Evolutionary conservation across 2,113 vertebrate genomes (phyloP), one percentile per base, ranked within the genome.

Genomic region (Hyperopisus bebe): DNA sequence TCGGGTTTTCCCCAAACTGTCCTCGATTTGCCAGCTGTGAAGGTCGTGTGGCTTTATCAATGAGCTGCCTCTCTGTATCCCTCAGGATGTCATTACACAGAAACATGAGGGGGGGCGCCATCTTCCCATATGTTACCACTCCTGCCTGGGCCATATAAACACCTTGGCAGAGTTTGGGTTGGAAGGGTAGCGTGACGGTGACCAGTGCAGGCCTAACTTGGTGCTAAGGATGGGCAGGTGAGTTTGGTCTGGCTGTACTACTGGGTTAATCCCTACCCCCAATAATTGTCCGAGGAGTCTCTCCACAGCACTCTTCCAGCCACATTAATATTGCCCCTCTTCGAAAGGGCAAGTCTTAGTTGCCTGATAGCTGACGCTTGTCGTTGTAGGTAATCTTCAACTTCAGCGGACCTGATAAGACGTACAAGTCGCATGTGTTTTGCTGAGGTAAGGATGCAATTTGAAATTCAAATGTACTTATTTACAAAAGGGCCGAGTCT

Each of bases 401-500:
- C 13, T 80, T 80, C 31, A 11, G 15, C 5, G 1, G 35, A 39
- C 35, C 35, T 21, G 74, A 42, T 19, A 80, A 42, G 31, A 13
- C 1, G 35, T 7, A 80, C 35, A 80, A 39, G 35, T 42, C 1
- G 35, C n/a, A n/a, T 80, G 35, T 42, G 35, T 80, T 80, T 80
- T 80, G 74, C 74, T 80, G 74, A 80, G 74, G 74, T 80, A 80
- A 70, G 74, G 31, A 42, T 19, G 74, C 74, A 42, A 80, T 80
- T 42, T 42, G 74, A 39, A 80, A 80, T 80, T 80, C 74, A 80
- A 42, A 80, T 80, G 31, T 19, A 80, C 13, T 80, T 42, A 80
- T 80, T 80, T 80, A 80, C 74, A 80, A 42, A 80, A 42, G 74
- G 74, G 74, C 17, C 5, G 4, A 80, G 74, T 42, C 31, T 80